Evolutionary conservation across 2,888 invertebrate species (phyloP), one percentile per base, ranked within the genome.

Genomic region (Odiellus spinosus): DNA sequence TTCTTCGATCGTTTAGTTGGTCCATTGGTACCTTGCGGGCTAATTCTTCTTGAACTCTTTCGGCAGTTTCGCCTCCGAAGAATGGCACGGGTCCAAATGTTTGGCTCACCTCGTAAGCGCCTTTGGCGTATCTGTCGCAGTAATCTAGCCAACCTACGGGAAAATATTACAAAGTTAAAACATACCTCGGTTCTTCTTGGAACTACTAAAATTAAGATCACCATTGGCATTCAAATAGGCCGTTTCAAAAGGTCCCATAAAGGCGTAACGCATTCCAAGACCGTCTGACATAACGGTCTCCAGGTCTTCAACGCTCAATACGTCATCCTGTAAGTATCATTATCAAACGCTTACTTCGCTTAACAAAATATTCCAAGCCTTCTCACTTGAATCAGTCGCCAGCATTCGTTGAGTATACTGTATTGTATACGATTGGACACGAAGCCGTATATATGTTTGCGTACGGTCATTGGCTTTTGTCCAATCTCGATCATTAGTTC

Each of bases 341-440:
- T 26, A 8, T 26, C n/a, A n/a, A n/a, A n/a, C n/a, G n/a, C n/a
- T n/a, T n/a, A n/a, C n/a, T n/a, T n/a, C n/a, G n/a, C n/a, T n/a
- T n/a, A n/a, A n/a, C n/a, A n/a, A n/a, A n/a, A n/a, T n/a, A n/a
- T n/a, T n/a, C n/a, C n/a, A n/a, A n/a, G n/a, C n/a, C n/a, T n/a
- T 26, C 26, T 26, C 56, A 64, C 64, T 57, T 59, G 74, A 0
- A 93, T 82, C 42, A 95, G 70, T 55, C 85, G 76, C 83, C 86
- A 95, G 0, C 82, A 78, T 70, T 95, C 95, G 61, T 88, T 85
- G 42, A 95, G 66, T 57, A 96, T 81, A 0, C 90, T 86, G 64
- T 91, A 95, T 78, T 96, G 95, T 52, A 96, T 80, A 59, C 95
- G 77, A 64, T 95, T 95, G 0, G 93, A 72, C 0, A 82, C 88